These are phyloP conservation scores for Aix galericulata DNA, from an alignment of 2,113 vertebrate species.

Conservation along the genomic window DNA sequence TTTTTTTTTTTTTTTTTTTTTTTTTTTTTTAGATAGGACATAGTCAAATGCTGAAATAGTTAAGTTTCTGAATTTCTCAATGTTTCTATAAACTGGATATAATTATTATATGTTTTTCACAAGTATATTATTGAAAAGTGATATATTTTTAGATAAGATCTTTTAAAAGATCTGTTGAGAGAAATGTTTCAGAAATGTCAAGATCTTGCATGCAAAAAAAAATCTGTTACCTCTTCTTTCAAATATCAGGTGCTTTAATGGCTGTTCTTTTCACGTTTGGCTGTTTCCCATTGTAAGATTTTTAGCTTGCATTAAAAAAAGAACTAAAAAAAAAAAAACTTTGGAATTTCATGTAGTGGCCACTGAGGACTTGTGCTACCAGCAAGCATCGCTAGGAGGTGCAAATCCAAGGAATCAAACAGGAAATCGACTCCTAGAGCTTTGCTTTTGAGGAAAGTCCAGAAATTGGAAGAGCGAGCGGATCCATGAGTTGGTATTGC, in stretches of 20 bases:
- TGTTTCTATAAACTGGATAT: background rate
- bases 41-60: background rate
- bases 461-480: background rate
- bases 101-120: background rate
- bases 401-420: background rate
- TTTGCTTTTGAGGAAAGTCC: background rate
- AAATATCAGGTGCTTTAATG: slow-evolving; percentile 3
- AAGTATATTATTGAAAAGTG: background rate
- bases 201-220: background rate
- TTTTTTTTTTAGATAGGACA: background rate
- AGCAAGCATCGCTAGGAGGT: background rate
- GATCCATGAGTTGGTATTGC: background rate
- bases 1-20: no score
- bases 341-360: background rate
- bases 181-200: slow-evolving; percentile 6
- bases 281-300: background rate
- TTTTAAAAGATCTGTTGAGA: background rate
- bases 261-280: slow-evolving; percentile 16
- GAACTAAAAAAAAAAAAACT: background rate
- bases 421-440: background rate
- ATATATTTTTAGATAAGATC: background rate
- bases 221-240: background rate
- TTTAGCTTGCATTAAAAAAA: background rate
- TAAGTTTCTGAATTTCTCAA: background rate
- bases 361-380: background rate